Base-by-base conservation (phyloP, 2,113 vertebrate species). In the Hystrix cristata region DNA sequence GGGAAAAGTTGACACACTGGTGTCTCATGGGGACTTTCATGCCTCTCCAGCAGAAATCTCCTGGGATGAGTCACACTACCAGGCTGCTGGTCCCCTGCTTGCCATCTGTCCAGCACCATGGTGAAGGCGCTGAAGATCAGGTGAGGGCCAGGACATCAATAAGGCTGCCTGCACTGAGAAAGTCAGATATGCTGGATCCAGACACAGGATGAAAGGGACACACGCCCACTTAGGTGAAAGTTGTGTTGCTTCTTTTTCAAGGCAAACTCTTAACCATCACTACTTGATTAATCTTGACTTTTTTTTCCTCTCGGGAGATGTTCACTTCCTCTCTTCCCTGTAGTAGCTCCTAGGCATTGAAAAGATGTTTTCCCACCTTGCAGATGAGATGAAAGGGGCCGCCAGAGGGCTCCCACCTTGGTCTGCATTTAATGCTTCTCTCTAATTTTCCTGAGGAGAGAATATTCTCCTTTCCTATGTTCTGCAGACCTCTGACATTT, bases 401-500 rank as follows among this genome's bases (percentile, higher is more conserved):
- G 59, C 48, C 64, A 59, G 23, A 78, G 86, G 46, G 21, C 65
- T 90, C 78, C 31, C 34, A 10, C 48, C 53, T 1, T 34, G 1
- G 3, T 81, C 76, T 85, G 55, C n/a, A 43, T 57, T 84, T 65
- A 86, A 7, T 62, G 65, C 34, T 65, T 90, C 48, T 62, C 67
- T 76, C 60, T 64, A 9, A 67, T 67, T 78, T 94, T 94, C 76
- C 81, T 88, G 51, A 91, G 69, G 59, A 92, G 78, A 81, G 91
- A 96, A 80, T 34, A 51, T 14, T 46, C 43, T 64, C 38, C 29
- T 88, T 88, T 71, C 53, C 65, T 80, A 6, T 48, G 19, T 95
- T 78, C 62, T 57, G 16, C 15, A 57, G 76, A 90, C 34, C 72
- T 65, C 3, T 18, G 89, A 93, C 82, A 72, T 46, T 48, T 71